Evolutionary conservation across 2,888 invertebrate genomes (phyloP).

Genomic region (Stenotaenia linearis): DNA sequence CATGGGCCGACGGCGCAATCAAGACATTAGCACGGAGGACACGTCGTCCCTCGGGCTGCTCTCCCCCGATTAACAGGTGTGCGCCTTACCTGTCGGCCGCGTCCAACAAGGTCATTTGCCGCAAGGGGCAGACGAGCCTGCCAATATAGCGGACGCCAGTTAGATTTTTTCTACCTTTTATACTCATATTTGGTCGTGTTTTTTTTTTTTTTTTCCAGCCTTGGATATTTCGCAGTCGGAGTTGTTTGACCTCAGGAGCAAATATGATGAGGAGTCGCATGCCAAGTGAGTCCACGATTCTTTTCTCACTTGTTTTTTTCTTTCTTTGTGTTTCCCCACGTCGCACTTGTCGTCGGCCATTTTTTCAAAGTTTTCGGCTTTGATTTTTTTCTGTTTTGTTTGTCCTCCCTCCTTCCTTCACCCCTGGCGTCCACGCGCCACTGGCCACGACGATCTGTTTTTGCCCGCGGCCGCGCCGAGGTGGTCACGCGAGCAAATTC

Average conservation of each 20-base stretch:
- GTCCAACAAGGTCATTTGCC: conserved; percentile 26
- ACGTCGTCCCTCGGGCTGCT: conserved; percentile 26
- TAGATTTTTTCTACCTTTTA: not conserved
- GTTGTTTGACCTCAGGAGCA: conserved; percentile 50
- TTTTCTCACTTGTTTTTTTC: not conserved
- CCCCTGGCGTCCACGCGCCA: conserved; percentile 26
- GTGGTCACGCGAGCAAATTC: conserved; percentile 14
- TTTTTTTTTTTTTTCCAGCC: conserved; percentile 33
- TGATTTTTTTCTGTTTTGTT: not conserved
- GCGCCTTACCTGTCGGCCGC: conserved; percentile 24
- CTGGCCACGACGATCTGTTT: conserved; percentile 24
- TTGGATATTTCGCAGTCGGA: conserved; percentile 50
- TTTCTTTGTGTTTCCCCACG: not conserved
- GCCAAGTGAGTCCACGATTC: conserved; percentile 35
- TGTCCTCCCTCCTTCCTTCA: conserved; percentile 1
- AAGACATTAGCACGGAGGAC: conserved; percentile 26
- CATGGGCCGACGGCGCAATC: conserved; percentile 17
- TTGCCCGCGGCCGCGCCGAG: conserved; percentile 19
- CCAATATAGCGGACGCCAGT: conserved; percentile 19
- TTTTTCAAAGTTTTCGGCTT: not conserved
- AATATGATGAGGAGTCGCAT: conserved; percentile 46
- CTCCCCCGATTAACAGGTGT: conserved; percentile 21
- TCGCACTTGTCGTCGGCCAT: not conserved
- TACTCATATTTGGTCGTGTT: conserved; percentile 19
- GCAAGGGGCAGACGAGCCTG: conserved; percentile 23